A percentile compares a stretch with the other conserved stretches of the same genome.
Conservation (phyloP, 2,113 vertebrate genomes). For the Atrichornis clamosus region DNA sequence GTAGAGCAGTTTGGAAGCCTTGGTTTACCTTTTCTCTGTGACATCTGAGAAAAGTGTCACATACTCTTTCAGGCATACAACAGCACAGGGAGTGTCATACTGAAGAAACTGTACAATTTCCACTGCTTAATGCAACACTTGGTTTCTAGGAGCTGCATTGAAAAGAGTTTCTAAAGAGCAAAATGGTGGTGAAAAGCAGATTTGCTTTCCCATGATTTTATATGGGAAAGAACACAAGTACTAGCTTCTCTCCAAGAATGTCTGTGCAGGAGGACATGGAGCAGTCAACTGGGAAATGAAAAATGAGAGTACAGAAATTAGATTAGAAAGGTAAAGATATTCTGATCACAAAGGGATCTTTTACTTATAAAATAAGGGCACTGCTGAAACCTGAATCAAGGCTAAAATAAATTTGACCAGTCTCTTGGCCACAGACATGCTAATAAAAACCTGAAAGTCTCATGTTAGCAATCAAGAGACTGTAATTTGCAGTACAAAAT, state of each 20-base stretch:
- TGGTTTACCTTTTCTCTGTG: background rate
- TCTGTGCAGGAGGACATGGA: background rate
- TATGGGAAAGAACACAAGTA: background rate
- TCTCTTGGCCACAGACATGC: conserved; percentile 42
- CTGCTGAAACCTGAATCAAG: conserved; percentile 38
- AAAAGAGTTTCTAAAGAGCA: background rate
- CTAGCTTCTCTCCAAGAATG: background rate
- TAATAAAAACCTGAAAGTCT: conserved; percentile 59
- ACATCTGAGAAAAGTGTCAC: background rate
- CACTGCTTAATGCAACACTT: background rate
- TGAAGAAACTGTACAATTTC: background rate
- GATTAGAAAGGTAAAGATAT: conserved; percentile 12
- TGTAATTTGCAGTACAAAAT: conserved; percentile 63
- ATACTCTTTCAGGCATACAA: background rate
- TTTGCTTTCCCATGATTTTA: background rate
- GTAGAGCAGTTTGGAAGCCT: background rate
- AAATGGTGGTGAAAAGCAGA: background rate
- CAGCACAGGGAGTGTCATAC: background rate
- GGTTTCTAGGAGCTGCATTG: background rate
- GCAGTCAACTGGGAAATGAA: background rate
- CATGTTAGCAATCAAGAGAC: conserved; percentile 61
- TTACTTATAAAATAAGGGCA: conserved; percentile 14
- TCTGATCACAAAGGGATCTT: conserved; percentile 49
- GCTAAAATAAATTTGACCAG: conserved; percentile 44
- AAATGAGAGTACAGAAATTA: background rate